A percentile compares a stretch with the other conserved stretches of the same genome.
Evolutionary conservation across 92 coral and sea anemone genomes (phyloP).

Genomic region (Chrysogorgia sp.): DNA sequence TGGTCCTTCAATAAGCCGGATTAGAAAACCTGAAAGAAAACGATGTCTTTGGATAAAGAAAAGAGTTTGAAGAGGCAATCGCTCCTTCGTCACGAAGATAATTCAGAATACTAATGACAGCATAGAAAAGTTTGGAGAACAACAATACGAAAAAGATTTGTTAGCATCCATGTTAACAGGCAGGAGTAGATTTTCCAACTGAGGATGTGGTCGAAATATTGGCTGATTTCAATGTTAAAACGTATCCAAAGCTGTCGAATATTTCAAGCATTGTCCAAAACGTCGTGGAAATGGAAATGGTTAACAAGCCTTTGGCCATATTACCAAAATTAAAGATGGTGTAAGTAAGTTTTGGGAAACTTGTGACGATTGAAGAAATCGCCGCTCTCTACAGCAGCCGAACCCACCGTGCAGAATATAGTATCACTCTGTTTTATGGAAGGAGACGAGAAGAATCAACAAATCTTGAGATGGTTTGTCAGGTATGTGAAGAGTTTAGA

Average conservation of each 20-base stretch:
- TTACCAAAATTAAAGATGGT: slow-evolving; percentile 57
- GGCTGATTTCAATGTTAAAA: slow-evolving; percentile 49
- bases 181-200: slow-evolving; percentile 40
- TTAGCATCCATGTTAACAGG: too few relatives aligned
- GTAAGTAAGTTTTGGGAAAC: slow-evolving; percentile 66
- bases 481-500: slow-evolving; percentile 59
- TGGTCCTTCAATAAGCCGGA: too few relatives aligned
- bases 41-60: too few relatives aligned
- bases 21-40: too few relatives aligned
- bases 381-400: slow-evolving; percentile 51
- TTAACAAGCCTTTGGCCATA: slow-evolving; percentile 57
- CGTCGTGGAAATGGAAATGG: slow-evolving; percentile 59
- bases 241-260: slow-evolving; percentile 54
- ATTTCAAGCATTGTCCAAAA: slow-evolving; percentile 42
- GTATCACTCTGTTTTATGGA: slow-evolving; percentile 34
- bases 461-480: slow-evolving; percentile 60
- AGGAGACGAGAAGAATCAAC: slow-evolving; percentile 33
- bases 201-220: slow-evolving; percentile 59
- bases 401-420: slow-evolving; percentile 56
- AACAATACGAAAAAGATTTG: too few relatives aligned
- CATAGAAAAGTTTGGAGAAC: too few relatives aligned
- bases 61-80: too few relatives aligned
- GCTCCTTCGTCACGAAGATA: too few relatives aligned
- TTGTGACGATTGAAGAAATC: slow-evolving; percentile 55
- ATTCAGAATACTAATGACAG: too few relatives aligned